phyloP scores from a whole-genome alignment of 2,888 invertebrate species.

The Nemapogon koenigi region DNA sequence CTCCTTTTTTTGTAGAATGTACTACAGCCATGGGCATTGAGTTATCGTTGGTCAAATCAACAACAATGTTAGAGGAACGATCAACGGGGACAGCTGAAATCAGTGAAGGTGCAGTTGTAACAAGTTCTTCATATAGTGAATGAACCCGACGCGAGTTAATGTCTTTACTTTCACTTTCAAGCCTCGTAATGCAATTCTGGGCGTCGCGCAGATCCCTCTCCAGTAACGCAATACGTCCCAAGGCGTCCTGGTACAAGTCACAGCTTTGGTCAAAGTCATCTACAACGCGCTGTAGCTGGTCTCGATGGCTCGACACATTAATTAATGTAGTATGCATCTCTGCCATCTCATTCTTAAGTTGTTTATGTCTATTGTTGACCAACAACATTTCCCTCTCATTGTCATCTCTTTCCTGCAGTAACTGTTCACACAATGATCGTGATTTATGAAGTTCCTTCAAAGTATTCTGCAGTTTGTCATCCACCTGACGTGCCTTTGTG shows the following conservation, averaged over 20 bases:
- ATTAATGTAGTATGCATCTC: neutral
- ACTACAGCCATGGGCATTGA: too few relatives aligned
- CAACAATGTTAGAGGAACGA: too few relatives aligned
- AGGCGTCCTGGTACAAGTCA: neutral
- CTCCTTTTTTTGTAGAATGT: too few relatives aligned
- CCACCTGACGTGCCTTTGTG: too few relatives aligned
- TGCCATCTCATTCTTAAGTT: neutral
- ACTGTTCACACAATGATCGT: neutral
- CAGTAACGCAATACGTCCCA: neutral
- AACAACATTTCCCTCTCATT: neutral
- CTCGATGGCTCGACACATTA: neutral
- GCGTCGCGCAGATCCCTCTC: neutral
- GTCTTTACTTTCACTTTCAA: neutral
- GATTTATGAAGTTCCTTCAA: too few relatives aligned
- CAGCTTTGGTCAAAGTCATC: neutral
- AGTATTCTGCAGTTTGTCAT: too few relatives aligned
- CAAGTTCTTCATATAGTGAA: too few relatives aligned
- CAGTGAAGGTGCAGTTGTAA: too few relatives aligned
- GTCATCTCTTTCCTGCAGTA: neutral
- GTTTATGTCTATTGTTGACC: neutral
- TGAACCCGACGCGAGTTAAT: too few relatives aligned
- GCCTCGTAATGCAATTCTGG: neutral
- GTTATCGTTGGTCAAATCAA: too few relatives aligned
- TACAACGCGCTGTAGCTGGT: neutral
- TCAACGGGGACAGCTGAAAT: too few relatives aligned